Evolutionary conservation across 2,888 invertebrate genomes (phyloP).

Genomic region (Cremastinae sp.): DNA sequence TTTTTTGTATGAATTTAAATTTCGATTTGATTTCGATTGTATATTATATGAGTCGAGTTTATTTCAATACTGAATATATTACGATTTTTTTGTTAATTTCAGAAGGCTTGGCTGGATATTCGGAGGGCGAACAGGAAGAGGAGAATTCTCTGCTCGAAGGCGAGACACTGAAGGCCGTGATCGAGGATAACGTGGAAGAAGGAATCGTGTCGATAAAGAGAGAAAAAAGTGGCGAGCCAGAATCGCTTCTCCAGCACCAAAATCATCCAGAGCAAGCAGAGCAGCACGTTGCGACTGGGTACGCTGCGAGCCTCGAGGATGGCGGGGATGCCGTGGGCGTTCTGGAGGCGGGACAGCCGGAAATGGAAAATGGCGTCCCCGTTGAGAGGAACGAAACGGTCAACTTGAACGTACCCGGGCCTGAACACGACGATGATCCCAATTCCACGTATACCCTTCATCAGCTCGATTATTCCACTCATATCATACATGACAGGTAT

Average conservation of each 20-base stretch:
- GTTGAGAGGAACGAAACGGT: slow-evolving; percentile 69
- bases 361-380: slow-evolving; percentile 78
- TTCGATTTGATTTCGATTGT: too few relatives aligned
- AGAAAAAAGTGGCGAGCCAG: slow-evolving; percentile 56
- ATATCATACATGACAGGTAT: slow-evolving; percentile 70
- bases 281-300: slow-evolving; percentile 62
- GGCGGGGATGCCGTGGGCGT: slow-evolving; percentile 77
- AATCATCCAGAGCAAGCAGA: slow-evolving; percentile 59
- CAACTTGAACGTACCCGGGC: slow-evolving; percentile 61
- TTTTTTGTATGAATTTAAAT: too few relatives aligned
- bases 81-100: slow-evolving; percentile 30
- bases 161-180: slow-evolving; percentile 51
- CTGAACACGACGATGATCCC: slow-evolving; percentile 65
- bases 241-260: slow-evolving; percentile 58
- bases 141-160: slow-evolving; percentile 34
- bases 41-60: too few relatives aligned
- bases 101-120: slow-evolving; percentile 62
- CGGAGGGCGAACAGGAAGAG: slow-evolving; percentile 54
- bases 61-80: too few relatives aligned
- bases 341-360: slow-evolving; percentile 78
- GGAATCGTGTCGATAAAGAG: slow-evolving; percentile 52
- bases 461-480: slow-evolving; percentile 67
- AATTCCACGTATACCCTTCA: slow-evolving; percentile 69
- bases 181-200: slow-evolving; percentile 57
- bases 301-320: slow-evolving; percentile 68